A percentile compares a stretch with the other conserved stretches of the same genome.
phyloP scores from a whole-genome alignment of 2,113 vertebrate species.

The Ornithorhynchus anatinus region DNA sequence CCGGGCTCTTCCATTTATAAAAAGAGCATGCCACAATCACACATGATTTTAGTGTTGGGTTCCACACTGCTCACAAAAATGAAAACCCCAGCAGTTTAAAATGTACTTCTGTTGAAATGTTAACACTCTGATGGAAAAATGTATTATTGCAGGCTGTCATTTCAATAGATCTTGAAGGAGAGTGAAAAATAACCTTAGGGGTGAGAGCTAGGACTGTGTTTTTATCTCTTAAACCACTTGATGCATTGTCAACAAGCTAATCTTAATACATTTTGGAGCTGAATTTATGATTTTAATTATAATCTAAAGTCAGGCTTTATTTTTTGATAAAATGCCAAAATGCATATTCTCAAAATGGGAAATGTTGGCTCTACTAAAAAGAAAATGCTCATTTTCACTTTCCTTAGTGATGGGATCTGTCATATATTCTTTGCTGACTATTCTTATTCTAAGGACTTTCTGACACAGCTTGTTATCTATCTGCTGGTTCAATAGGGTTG shows the following conservation, averaged over 20 bases:
- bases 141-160: neutral
- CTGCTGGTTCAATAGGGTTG: constrained; percentile 48
- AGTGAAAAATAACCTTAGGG: neutral
- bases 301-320: constrained; percentile 31
- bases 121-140: neutral
- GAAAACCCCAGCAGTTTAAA: neutral
- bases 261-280: constrained; percentile 12
- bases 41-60: neutral
- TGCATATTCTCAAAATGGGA: neutral
- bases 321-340: constrained; percentile 37
- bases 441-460: constrained; percentile 67
- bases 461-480: constrained; percentile 64
- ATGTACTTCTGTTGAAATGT: neutral
- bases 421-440: constrained; percentile 50
- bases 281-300: constrained; percentile 62
- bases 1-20: neutral
- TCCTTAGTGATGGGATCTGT: constrained; percentile 47
- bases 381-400: constrained; percentile 12
- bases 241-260: constrained; percentile 48
- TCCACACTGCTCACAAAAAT: neutral
- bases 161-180: neutral
- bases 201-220: neutral
- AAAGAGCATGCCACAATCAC: neutral
- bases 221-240: constrained; percentile 40
- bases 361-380: neutral